Evolutionary conservation across 1,140 invertebrate species (phyloP), one percentile per base, ranked within the genome.

Genomic region (Caenorhabditis brenneri): DNA sequence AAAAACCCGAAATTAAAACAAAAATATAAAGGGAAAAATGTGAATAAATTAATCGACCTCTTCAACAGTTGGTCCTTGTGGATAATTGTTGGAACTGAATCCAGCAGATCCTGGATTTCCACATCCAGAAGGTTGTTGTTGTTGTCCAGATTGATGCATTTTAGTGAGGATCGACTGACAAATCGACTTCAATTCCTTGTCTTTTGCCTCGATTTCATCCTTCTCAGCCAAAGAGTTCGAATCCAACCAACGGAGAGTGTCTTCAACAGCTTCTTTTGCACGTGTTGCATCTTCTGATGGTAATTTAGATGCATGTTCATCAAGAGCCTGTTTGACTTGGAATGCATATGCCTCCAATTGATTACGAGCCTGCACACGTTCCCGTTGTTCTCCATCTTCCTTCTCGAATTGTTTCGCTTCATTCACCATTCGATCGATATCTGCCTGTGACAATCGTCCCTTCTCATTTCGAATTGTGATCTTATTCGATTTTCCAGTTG

Each of bases 401-500:
- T 91, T 91, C 78, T 88, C 91, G 87, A 92, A 94, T 90, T 90
- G 92, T 91, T 92, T 93, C 79, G 91, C 93, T 87, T 91, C 94
- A 53, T 90, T 91, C 88, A 94, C 90, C 92, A 93, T 92, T 60
- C 90, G 84, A 24, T 91, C 89, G 78, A 93, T 92, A 39, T 93
- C 92, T 12, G 90, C 90, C 82, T 92, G 91, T 36, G 88, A 90
- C 15, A 93, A 87, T 83, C 92, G 88, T 7, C 92, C 92, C 86
- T 92, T 92, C 86, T 93, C 92, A 85, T 93, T 93, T 24, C 90
- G 92, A 81, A 93, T 93, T 33, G 91, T 92, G 39, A 92, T 92
- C 69, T 91, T 88, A 19, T 95, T 94, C 4, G 93, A 93, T 82
- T 93, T 94, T 27, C 94, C 94, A 3, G 94, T 95, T 82, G 94